Evolutionary conservation across 2,113 vertebrate species (phyloP).

Genomic region (Oplegnathus fasciatus): DNA sequence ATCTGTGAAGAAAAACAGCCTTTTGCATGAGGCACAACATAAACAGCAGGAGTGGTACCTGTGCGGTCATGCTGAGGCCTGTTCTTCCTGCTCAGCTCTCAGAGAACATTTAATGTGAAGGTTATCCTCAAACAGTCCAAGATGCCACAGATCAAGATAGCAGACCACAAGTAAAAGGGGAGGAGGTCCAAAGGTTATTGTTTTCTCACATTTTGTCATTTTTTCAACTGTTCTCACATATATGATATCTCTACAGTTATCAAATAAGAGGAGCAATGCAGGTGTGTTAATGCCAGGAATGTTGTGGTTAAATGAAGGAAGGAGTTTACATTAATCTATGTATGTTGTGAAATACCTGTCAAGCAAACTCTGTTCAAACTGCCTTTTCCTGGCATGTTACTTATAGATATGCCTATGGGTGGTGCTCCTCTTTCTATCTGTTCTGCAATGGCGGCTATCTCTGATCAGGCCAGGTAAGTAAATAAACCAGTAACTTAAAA

Average conservation of each 20-base stretch:
- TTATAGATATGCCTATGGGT: background rate
- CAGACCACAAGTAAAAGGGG: background rate
- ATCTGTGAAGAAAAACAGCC: conserved; percentile 8
- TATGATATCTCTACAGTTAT: conserved; percentile 18
- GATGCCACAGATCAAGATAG: conserved; percentile 40
- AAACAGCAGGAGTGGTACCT: background rate
- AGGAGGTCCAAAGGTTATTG: background rate
- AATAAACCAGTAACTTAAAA: background rate
- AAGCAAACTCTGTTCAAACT: background rate
- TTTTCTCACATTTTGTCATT: background rate
- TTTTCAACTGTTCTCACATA: conserved; percentile 1
- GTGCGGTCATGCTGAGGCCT: conserved; percentile 39
- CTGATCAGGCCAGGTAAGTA: too few species aligned
- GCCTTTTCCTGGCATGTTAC: background rate
- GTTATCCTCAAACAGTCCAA: conserved; percentile 19
- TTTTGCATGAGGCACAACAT: conserved; percentile 10
- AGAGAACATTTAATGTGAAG: background rate
- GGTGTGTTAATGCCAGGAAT: background rate
- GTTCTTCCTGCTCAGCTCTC: conserved; percentile 15
- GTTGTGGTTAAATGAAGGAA: too few species aligned
- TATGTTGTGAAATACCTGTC: background rate
- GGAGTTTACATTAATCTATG: background rate
- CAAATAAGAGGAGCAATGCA: background rate
- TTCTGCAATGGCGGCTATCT: too few species aligned
- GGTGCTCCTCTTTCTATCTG: background rate